These are phyloP conservation scores for Bubo blakistoni DNA, from an alignment of 2,113 vertebrate species.

Conservation along the genomic window DNA sequence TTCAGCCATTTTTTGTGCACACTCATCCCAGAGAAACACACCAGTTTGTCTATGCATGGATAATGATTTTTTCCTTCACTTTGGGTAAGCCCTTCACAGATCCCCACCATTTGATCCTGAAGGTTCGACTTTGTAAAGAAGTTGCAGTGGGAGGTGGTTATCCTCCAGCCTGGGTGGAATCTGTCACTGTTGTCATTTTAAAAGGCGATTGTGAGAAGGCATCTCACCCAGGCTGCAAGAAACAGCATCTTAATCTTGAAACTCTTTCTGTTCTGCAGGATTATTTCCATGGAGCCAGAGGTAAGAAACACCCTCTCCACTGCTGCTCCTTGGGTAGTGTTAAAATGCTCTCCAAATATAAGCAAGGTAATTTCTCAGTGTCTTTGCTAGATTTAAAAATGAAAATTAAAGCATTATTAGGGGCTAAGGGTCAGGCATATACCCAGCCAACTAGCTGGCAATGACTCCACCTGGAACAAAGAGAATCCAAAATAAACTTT, in stretches of 20 bases:
- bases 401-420: slow-evolving; percentile 35
- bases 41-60: background rate
- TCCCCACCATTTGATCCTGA: background rate
- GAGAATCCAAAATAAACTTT: slow-evolving; percentile 20
- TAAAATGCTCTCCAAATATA: background rate
- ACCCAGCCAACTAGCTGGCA: slow-evolving; percentile 6
- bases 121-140: background rate
- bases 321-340: background rate
- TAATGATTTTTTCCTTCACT: background rate
- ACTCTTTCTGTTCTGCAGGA: background rate
- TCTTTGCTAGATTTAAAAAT: slow-evolving; percentile 3
- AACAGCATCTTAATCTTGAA: background rate
- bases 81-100: background rate
- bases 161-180: background rate
- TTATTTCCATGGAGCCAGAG: background rate
- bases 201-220: background rate
- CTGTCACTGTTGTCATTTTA: background rate
- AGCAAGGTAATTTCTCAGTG: background rate
- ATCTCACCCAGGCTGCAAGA: background rate
- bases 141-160: background rate
- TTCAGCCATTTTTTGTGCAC: background rate
- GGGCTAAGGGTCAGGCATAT: background rate
- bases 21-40: background rate
- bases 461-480: slow-evolving; percentile 4
- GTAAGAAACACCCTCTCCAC: background rate